Base-by-base conservation (phyloP, 1,140 invertebrate species). In the Cataglyphis hispanica region DNA sequence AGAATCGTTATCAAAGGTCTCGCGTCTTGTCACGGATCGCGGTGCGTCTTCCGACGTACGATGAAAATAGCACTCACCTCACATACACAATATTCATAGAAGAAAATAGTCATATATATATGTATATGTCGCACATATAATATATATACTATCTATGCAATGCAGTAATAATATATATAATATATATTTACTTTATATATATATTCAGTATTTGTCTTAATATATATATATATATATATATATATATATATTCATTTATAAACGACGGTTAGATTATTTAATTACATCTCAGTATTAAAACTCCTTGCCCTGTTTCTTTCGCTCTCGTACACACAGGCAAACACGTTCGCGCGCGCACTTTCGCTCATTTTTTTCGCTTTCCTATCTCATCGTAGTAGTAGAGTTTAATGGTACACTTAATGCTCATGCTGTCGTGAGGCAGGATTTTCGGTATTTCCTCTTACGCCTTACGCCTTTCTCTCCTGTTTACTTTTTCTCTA, bases 81-180 rank as follows among this genome's bases (percentile, higher is more conserved):
- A 92, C 91, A 92, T 90, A 93, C 92, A 90, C 80, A 93, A 93
- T 93, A 93, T 91, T 88, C 83, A 93, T 93, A 92, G 92, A 94
- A 94, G 91, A 94, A 93, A 94, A 93, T 93, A 94, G 91, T 92
- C 89, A 90, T 93, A 92, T 91, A 88, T 92, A 76, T 88, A 86
- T 88, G 75, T 85, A 87, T 88, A 88, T 87, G 89, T 84, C 67
- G 84, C 61, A 74, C 90, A 89, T 87, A 90, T 86, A 86, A 88
- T 86, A 90, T 86, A 92, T 92, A 92, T 92, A 92, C 86, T 92
- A 91, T 91, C 78, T 92, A 92, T 91, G 88, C 88, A 90, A 91
- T 91, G 86, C 77, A 70, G 75, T 88, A 91, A 91, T 91, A 91
- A 90, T 89, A 91, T 85, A 88, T 77, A 88, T 86, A 70, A 67